Base-by-base conservation (phyloP, 2,797 vertebrate genomes). In the Naso thynnoides region DNA sequence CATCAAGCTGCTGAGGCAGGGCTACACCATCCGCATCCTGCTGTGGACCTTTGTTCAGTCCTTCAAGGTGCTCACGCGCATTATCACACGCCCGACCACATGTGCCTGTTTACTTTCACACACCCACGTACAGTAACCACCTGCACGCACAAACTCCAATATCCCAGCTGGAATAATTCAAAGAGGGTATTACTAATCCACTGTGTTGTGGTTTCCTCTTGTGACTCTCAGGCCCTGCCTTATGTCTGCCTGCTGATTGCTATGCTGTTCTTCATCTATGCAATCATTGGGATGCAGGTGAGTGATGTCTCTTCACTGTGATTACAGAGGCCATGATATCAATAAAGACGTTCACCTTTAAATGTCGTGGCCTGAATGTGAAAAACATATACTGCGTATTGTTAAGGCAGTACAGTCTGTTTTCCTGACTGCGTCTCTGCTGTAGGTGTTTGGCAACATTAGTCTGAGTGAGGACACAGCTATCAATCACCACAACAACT, bases 241-340 rank as follows among this genome's bases (percentile, higher is more conserved):
- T 99, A 99, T 0, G 97, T 99, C 78, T 99, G 98, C 81, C 96
- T 99, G 68, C 95, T 99, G 80, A 99, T 99, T 21, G 98, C 98
- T 41, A 99, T 99, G 98, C 95, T 99, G 69, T 99, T 99, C 93
- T 99, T 99, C 94, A 99, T 99, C 89, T 99, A 99, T 3, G 98
- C 98, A 91, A 99, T 99, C 79, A 98, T 99, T 26, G 98, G 98
- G 83, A 99, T 99, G 98, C 98, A 99, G 96, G 98, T 99, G 87
- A 86, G 94, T 89, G 39, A 63, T 41, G 21, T 23, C 0, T 8
- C 47, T 41, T 18, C 36, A 47, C 39, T 66, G 27, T 31, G 18
- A 16, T 60, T 23, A 45, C 16, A 19, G 19, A 73, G 59, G n/a
- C 24, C 15, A 8, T 38, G 33, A 26, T 65, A 18, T 58, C 33